phyloP scores from a whole-genome alignment of 2,888 invertebrate genomes.

The Lepidonotus clava region DNA sequence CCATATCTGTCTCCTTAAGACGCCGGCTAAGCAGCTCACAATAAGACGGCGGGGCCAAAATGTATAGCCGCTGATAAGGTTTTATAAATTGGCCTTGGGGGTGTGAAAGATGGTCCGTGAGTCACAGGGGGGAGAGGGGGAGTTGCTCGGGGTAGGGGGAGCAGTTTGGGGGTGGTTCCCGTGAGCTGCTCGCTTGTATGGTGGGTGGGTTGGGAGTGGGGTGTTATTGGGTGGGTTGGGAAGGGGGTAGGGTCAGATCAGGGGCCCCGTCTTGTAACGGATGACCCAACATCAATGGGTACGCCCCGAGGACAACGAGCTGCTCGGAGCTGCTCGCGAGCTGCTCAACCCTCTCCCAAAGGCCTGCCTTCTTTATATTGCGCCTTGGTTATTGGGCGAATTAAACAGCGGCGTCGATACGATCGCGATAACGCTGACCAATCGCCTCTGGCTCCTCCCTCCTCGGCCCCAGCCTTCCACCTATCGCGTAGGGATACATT shows the following conservation, averaged over 20 bases:
- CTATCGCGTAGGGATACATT: constrained; percentile 35
- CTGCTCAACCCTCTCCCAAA: background rate
- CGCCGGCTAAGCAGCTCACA: background rate
- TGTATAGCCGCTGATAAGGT: constrained; percentile 30
- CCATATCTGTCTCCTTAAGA: constrained; percentile 21
- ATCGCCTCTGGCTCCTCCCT: too few relatives aligned
- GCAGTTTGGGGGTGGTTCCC: background rate
- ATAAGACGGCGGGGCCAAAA: background rate
- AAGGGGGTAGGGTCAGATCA: too few relatives aligned
- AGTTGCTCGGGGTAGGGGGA: background rate
- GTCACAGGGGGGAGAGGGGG: constrained; percentile 15
- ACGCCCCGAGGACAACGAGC: background rate
- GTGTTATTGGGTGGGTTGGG: too few relatives aligned
- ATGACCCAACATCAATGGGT: constrained; percentile 14
- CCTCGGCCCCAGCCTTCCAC: too few relatives aligned
- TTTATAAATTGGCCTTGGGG: constrained; percentile 12
- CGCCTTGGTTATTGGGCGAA: constrained; percentile 42
- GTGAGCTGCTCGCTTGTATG: too few relatives aligned
- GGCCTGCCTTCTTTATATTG: background rate
- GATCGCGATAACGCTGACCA: constrained; percentile 32
- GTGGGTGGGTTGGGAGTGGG: too few relatives aligned
- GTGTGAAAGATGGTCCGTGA: constrained; percentile 25
- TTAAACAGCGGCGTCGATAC: constrained; percentile 13
- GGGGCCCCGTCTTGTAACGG: background rate
- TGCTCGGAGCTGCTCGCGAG: background rate